These are phyloP conservation scores for Adrianichthys oophorus DNA, from an alignment of 2,797 vertebrate genomes.

Conservation along the genomic window DNA sequence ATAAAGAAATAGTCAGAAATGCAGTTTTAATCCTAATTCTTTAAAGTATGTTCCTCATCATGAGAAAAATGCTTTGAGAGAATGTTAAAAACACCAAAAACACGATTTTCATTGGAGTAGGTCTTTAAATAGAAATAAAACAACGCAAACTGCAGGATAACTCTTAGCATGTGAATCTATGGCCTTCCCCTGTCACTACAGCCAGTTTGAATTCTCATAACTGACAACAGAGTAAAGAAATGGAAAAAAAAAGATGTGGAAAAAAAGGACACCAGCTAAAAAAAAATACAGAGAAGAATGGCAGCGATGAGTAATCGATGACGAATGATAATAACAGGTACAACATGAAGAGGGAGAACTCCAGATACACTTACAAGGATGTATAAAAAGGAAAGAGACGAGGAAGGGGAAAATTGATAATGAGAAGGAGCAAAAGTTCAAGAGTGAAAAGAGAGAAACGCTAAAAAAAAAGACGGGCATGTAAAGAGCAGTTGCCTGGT, in stretches of 20 bases:
- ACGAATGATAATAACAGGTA: constrained; percentile 13
- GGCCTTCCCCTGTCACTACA: constrained; percentile 39
- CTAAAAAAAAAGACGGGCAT: constrained; percentile 40
- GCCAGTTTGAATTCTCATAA: constrained; percentile 35
- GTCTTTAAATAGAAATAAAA: no score
- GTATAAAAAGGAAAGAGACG: constrained; percentile 8
- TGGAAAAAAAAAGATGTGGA: constrained; percentile 2
- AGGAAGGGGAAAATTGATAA: constrained; percentile 28
- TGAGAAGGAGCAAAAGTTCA: constrained; percentile 35
- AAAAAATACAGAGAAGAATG: background rate
- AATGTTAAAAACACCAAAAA: no score
- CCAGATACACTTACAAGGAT: constrained; percentile 5
- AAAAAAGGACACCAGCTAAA: constrained; percentile 12
- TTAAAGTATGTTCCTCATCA: no score
- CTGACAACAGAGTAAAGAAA: constrained; percentile 13
- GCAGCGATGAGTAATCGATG: constrained; percentile 5
- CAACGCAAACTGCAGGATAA: background rate
- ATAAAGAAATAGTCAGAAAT: no score
- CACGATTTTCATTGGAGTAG: no score
- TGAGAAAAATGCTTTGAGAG: no score
- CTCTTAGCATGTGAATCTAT: constrained; percentile 18
- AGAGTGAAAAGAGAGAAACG: constrained; percentile 30
- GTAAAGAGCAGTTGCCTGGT: constrained; percentile 52
- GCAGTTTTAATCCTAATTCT: no score
- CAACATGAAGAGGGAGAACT: constrained; percentile 2